Evolutionary conservation across 1,140 invertebrate species (phyloP), one percentile per base, ranked within the genome.

Genomic region (Drosophila cardini): DNA sequence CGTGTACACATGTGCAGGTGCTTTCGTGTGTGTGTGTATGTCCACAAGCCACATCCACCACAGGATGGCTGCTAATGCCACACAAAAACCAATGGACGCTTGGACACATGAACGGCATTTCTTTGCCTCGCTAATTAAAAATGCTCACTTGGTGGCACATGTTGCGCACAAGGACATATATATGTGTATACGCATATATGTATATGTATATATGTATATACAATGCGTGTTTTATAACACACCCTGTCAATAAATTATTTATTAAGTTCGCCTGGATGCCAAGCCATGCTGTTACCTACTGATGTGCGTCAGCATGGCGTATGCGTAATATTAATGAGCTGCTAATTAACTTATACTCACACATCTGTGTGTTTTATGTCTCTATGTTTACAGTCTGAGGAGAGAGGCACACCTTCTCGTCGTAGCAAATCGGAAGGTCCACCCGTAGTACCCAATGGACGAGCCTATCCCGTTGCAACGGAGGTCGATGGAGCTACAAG

Each of bases 341-440:
- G 71, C 87, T 89, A 89, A 87, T 89, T 84, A 87, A 89, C 58
- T 73, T 40, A 81, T 46, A 48, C 11, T 50, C 38, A 42, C 30
- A 18, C 71, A 6, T 36, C 3, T 56, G 16, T 55, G 26, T 65
- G 3, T 52, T 34, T 50, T 52, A 4, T 45, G 1, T 58, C 0
- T 11, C 45, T 60, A 13, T 52, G 10, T 90, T 93, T 94, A 70
- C 92, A 94, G 94, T 94, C 93, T 72, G 93, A 93, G 92, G 93
- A 94, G 75, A 91, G 94, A 62, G 92, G 92, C 64, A 91, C 92
- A 80, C 92, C 93, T 71, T 93, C 93, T 55, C 93, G 95, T 36
- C 94, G 95, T 79, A 96, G 95, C 94, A 95, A 95, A 93, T 96
- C 95, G 43, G 95, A 95, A 84, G 95, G 95, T 38, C 95, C 95